Conservation (phyloP, 2,113 vertebrate species). For the Neolamprologus tretocephalus region DNA sequence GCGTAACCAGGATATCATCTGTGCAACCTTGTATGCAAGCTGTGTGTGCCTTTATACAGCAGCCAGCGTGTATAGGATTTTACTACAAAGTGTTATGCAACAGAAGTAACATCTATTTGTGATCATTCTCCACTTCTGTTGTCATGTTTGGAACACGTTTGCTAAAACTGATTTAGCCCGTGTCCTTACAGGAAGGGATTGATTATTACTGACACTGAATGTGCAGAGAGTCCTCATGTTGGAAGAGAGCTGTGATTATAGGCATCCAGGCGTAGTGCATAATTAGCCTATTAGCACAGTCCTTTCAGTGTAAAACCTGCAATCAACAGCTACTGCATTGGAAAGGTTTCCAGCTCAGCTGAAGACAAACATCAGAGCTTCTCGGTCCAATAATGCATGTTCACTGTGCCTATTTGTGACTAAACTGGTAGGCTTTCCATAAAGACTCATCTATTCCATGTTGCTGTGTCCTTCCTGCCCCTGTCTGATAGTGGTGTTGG, state of each 20-base stretch:
- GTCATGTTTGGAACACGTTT: neutral
- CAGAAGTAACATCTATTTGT: neutral
- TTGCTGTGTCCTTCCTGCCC: neutral
- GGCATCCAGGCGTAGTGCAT: neutral
- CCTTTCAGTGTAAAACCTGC: neutral
- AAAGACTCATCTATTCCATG: neutral
- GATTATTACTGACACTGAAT: neutral
- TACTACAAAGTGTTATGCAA: neutral
- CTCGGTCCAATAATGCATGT: neutral
- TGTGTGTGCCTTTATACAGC: neutral
- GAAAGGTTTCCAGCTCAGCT: neutral
- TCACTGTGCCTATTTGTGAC: neutral
- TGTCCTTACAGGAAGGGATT: neutral
- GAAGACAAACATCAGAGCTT: neutral
- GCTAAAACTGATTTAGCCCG: neutral
- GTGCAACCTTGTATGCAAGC: neutral
- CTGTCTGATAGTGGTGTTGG: constrained; percentile 83
- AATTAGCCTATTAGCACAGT: neutral
- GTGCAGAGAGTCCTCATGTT: neutral
- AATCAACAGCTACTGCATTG: neutral
- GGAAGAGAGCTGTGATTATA: neutral
- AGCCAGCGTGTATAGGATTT: neutral
- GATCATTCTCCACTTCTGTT: neutral
- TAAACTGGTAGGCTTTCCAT: neutral
- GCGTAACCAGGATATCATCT: neutral